Evolutionary conservation across 2,797 vertebrate species (phyloP).

Genomic region (Pipistrellus kuhlii): DNA sequence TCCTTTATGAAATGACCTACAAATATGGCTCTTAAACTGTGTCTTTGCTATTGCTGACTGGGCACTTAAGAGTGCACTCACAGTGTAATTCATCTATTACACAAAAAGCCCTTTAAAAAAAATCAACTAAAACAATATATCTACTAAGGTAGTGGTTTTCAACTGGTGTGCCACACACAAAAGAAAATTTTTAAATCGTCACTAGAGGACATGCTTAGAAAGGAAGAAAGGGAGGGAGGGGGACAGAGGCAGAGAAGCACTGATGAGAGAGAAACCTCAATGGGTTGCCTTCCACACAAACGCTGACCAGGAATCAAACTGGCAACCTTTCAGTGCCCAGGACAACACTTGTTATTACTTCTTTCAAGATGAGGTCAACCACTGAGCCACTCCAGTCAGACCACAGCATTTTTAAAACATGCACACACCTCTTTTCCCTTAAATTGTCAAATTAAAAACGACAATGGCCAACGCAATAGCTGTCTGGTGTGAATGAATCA

Average conservation of each 20-base stretch:
- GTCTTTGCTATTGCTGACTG: background rate
- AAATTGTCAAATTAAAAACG: background rate
- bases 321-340: background rate
- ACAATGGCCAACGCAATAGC: background rate
- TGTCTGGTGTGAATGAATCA: background rate
- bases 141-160: background rate
- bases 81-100: background rate
- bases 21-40: background rate
- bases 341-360: background rate
- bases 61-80: background rate
- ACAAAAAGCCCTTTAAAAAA: background rate
- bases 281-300: background rate
- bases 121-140: background rate
- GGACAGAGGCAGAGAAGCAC: background rate
- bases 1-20: background rate
- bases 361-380: background rate
- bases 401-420: background rate
- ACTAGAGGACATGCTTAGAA: background rate
- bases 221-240: background rate
- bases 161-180: background rate
- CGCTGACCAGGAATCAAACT: background rate
- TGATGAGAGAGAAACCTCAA: background rate
- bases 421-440: background rate
- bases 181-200: background rate
- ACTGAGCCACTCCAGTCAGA: background rate